Evolutionary conservation across 2,888 invertebrate genomes (phyloP), one percentile per base, ranked within the genome.

Genomic region (Eilema griseolum): DNA sequence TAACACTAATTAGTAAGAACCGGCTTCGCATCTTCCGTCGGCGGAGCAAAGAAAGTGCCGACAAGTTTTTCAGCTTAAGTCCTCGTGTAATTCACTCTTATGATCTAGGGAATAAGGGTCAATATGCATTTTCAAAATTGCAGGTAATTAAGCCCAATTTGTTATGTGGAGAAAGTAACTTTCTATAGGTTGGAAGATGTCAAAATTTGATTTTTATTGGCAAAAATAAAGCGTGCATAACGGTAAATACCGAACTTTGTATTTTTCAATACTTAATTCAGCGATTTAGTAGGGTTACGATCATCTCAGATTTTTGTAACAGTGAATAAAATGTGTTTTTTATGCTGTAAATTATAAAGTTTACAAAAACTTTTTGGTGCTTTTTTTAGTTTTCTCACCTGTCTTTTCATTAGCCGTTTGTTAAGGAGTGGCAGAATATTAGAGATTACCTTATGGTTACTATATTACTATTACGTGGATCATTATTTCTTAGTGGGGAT

Each of bases 1-100:
- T 95, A 95, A 93, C 95, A 94, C 90, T 94, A 94, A 95, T 95
- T 95, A 95, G 89, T 87, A 74, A 82, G 83, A 91, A 93, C 94
- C 92, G 93, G 94, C 91, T 91, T 81, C 79, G 81, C 86, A 85
- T 86, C 88, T 80, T 86, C 84, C 85, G 83, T 78, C 81, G 80
- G 67, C 73, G 83, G 23, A 82, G 88, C 85, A 87, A 90, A 86
- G 93, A 93, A 92, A 93, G 90, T 73, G 71, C 61, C 37, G 52
- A 57, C 61, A 31, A 63, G 20, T 71, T 10, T 31, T 70, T 71
- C 70, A 68, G 69, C 10, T 67, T 65, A 66, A 66, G 24, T 11
- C 56, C 63, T 71, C 16, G 16, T 67, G 31, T 56, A 20, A 59
- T 26, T 52, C 16, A 62, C 28, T 66, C 66, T 84, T 89, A 85